A percentile compares a stretch with the other conserved stretches of the same genome.
Evolutionary conservation across 1,140 invertebrate genomes (phyloP).

Genomic region (Monomorium pharaonis): DNA sequence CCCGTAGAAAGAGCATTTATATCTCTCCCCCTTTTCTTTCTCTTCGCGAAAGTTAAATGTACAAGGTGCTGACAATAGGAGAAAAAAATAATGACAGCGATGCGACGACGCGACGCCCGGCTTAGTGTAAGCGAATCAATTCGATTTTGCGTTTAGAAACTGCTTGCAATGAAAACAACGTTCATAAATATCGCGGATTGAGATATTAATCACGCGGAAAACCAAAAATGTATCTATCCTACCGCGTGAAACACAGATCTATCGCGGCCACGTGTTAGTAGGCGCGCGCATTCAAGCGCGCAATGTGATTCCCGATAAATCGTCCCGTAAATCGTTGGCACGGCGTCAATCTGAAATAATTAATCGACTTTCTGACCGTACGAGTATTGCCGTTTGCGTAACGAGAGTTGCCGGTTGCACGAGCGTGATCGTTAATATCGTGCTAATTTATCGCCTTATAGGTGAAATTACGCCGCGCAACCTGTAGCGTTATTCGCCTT

Average conservation of each 20-base stretch:
- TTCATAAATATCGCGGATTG: constrained; percentile 61
- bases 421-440: constrained; percentile 63
- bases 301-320: constrained; percentile 57
- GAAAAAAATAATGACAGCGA: background rate
- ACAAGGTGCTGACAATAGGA: background rate
- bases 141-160: constrained; percentile 5
- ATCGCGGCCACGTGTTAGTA: constrained; percentile 21
- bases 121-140: background rate
- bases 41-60: background rate
- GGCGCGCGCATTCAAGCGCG: constrained; percentile 57
- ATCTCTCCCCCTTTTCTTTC: too few relatives aligned
- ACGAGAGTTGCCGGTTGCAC: constrained; percentile 60
- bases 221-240: background rate
- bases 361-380: constrained; percentile 55
- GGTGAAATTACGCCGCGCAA: constrained; percentile 38
- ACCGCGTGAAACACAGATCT: constrained; percentile 22
- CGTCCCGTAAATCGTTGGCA: constrained; percentile 63
- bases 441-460: constrained; percentile 66
- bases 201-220: constrained; percentile 18
- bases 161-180: background rate
- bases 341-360: constrained; percentile 67
- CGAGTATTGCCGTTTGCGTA: constrained; percentile 52
- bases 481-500: constrained; percentile 22
- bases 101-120: background rate
- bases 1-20: too few relatives aligned